phyloP scores from a whole-genome alignment of 2,888 invertebrate genomes.

The Tipula lateralis region DNA sequence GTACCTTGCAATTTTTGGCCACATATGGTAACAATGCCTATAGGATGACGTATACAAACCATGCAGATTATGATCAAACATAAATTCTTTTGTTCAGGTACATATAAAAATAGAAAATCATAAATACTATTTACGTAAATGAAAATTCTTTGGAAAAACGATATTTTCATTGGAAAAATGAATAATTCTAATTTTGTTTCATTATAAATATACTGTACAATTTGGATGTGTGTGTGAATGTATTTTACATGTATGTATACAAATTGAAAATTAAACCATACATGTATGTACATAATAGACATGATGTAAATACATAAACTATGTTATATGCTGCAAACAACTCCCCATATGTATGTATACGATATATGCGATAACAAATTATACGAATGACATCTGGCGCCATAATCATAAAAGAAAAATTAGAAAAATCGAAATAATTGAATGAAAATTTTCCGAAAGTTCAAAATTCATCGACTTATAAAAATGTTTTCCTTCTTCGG shows the following conservation, averaged over 20 bases:
- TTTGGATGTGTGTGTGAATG: too few relatives aligned
- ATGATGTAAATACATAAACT: not conserved
- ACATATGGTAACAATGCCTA: not conserved
- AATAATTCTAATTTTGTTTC: not conserved
- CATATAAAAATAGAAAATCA: not conserved
- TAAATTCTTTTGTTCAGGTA: not conserved
- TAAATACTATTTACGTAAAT: not conserved
- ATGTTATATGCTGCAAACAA: not conserved
- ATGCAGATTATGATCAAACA: not conserved
- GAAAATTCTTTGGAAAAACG: not conserved
- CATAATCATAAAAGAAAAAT: not conserved
- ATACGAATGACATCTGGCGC: not conserved
- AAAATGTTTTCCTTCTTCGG: not conserved
- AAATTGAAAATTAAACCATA: not conserved
- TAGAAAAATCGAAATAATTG: not conserved
- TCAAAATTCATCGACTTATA: not conserved
- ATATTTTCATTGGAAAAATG: not conserved
- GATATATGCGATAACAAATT: not conserved
- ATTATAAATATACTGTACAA: not conserved
- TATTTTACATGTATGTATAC: not conserved
- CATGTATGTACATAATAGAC: too few relatives aligned
- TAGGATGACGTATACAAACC: not conserved
- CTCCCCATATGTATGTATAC: not conserved
- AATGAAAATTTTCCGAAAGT: not conserved
- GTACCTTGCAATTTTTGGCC: not conserved